Percentiles rank a stretch among this genome's conserved stretches.
These are phyloP conservation scores for Acanthosepion lycidas DNA, from an alignment of 2,888 invertebrate genomes.

Conservation along the genomic window DNA sequence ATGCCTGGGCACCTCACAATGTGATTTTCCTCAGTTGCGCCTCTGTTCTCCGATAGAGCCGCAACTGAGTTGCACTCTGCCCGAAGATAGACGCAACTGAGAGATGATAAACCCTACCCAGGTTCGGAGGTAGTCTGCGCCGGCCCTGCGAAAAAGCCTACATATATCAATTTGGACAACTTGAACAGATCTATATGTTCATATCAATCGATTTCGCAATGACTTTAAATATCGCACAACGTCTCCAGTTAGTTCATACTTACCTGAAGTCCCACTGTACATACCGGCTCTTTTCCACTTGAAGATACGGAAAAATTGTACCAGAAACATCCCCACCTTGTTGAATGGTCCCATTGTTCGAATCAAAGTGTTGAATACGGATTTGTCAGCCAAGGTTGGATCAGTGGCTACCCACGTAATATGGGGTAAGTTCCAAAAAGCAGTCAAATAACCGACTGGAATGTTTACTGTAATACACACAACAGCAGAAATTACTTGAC, in stretches of 20 bases:
- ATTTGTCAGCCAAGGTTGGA: constrained; percentile 63
- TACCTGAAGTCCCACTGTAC: constrained; percentile 48
- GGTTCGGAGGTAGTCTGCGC: too few species aligned
- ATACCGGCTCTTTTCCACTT: constrained; percentile 54
- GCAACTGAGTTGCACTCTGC: too few species aligned
- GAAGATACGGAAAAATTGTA: constrained; percentile 57
- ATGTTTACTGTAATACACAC: constrained; percentile 59
- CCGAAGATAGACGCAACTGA: too few species aligned
- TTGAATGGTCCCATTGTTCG: constrained; percentile 65
- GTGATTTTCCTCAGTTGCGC: too few species aligned
- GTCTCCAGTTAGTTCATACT: neutral
- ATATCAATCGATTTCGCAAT: too few species aligned
- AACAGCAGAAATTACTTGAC: neutral
- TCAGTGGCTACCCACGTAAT: constrained; percentile 66
- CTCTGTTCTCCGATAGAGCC: too few species aligned
- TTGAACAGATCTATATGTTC: too few species aligned
- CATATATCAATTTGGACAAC: too few species aligned
- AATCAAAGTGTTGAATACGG: constrained; percentile 60
- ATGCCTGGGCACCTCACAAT: too few species aligned
- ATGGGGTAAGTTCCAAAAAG: constrained; percentile 67
- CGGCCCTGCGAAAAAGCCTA: too few species aligned
- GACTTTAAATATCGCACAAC: neutral
- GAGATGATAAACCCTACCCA: too few species aligned
- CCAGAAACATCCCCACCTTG: constrained; percentile 62
- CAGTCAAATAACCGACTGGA: constrained; percentile 62